Conservation (phyloP, 2,888 invertebrate species). For the Melikaiella ostensackeni region DNA sequence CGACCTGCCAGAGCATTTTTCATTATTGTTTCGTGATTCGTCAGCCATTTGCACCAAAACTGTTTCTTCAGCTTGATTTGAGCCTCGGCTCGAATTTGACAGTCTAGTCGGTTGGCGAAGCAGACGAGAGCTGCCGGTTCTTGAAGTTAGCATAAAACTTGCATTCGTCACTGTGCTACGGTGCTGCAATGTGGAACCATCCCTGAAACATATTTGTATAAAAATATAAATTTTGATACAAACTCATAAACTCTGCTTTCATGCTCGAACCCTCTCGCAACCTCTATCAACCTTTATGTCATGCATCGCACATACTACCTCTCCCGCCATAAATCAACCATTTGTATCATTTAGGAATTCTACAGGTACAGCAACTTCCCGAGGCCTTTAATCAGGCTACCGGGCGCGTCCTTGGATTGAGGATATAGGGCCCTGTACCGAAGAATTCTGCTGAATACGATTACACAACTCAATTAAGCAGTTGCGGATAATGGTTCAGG, state of each 20-base stretch:
- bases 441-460: too few relatives aligned
- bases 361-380: too few relatives aligned
- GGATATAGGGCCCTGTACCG: too few relatives aligned
- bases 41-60: not conserved
- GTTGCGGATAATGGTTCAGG: too few relatives aligned
- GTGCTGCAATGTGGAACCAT: conserved; percentile 2
- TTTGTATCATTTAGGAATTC: too few relatives aligned
- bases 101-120: not conserved
- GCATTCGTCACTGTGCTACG: not conserved
- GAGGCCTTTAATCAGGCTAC: too few relatives aligned
- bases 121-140: not conserved
- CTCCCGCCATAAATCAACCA: too few relatives aligned
- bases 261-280: too few relatives aligned
- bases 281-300: too few relatives aligned
- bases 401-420: too few relatives aligned
- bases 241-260: not conserved
- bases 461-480: too few relatives aligned
- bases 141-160: conserved; percentile 1
- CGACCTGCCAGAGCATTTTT: not conserved
- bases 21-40: conserved; percentile 1
- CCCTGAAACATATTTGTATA: not conserved
- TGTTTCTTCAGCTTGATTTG: conserved; percentile 2
- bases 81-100: not conserved
- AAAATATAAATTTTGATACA: not conserved
- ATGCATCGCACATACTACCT: too few relatives aligned